A percentile compares a stretch with the other conserved stretches of the same genome.
phyloP scores from a whole-genome alignment of 53 echinoderm and acorn worm species.

The Holothuria leucospilota region DNA sequence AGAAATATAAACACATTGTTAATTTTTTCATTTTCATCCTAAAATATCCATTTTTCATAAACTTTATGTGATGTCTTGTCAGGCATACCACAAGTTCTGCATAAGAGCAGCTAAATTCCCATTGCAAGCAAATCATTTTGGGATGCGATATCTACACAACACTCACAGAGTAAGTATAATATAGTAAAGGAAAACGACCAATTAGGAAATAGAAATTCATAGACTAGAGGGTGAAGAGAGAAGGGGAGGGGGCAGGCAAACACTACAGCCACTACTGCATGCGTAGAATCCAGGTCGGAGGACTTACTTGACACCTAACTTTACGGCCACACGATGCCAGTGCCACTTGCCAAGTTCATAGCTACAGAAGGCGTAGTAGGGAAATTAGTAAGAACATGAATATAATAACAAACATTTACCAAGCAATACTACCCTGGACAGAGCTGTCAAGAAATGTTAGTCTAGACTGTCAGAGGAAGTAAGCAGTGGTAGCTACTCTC shows the following conservation, averaged over 20 bases:
- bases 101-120: too few species aligned
- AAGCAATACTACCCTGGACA: not conserved
- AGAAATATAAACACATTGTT: too few species aligned
- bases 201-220: not conserved
- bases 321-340: constrained; percentile 96
- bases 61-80: too few species aligned
- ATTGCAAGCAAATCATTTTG: too few species aligned
- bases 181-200: not conserved
- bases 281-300: constrained; percentile 4
- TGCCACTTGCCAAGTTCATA: constrained; percentile 95
- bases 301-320: constrained; percentile 99
- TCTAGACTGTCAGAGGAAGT: not conserved
- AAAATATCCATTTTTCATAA: too few species aligned
- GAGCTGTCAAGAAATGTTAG: constrained; percentile 7
- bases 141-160: too few species aligned
- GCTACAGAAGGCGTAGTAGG: constrained; percentile 48
- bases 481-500: too few species aligned
- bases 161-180: too few species aligned
- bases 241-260: not conserved
- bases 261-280: constrained; percentile 29
- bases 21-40: too few species aligned
- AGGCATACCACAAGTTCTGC: too few species aligned
- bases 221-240: not conserved
- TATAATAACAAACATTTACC: not conserved
- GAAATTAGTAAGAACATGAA: constrained; percentile 51